These are phyloP conservation scores for Troilus luridus DNA, from an alignment of 2,888 invertebrate species.

Conservation along the genomic window DNA sequence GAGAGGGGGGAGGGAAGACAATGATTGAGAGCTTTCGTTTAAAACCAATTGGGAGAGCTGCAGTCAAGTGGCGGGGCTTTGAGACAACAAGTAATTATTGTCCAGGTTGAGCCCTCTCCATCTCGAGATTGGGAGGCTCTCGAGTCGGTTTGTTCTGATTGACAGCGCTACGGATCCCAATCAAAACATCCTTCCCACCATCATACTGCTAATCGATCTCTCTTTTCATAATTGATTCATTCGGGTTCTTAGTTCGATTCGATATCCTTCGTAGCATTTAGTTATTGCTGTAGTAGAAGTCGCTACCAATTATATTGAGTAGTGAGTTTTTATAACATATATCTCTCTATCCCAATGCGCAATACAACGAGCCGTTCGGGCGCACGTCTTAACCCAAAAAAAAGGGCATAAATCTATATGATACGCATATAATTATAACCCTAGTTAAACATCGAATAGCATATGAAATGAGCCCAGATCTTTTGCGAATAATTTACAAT, in stretches of 20 bases:
- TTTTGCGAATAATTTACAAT: no score
- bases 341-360: neutral
- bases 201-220: conserved; percentile 30
- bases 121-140: neutral
- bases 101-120: conserved; percentile 23
- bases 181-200: conserved; percentile 19
- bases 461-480: no score
- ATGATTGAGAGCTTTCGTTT: conserved; percentile 38
- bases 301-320: neutral
- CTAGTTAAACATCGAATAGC: no score
- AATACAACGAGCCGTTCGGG: neutral
- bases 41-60: conserved; percentile 26
- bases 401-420: no score
- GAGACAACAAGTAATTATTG: conserved; percentile 45
- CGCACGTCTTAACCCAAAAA: no score
- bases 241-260: neutral
- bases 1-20: neutral
- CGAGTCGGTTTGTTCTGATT: conserved; percentile 31
- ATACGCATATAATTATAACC: no score
- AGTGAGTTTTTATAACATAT: neutral
- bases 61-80: conserved; percentile 6
- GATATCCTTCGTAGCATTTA: neutral
- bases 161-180: conserved; percentile 35
- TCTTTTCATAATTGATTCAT: neutral
- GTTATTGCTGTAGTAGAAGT: neutral